These are phyloP conservation scores for Spheniscus mendiculus DNA, from an alignment of 2,113 vertebrate species.

Conservation along the genomic window DNA sequence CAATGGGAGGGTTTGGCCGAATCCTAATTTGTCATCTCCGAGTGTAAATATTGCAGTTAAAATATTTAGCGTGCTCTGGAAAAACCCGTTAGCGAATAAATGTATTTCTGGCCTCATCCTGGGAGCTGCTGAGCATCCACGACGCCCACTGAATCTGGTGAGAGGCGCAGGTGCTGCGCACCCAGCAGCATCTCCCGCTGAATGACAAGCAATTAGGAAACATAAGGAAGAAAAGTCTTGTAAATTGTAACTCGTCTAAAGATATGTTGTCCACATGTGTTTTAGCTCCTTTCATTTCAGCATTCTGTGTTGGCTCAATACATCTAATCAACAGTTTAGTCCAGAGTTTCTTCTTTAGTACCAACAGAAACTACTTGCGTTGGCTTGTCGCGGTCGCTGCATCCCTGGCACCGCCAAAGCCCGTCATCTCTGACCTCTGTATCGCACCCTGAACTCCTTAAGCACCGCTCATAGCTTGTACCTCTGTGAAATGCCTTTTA, in stretches of 20 bases:
- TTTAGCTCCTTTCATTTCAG: background rate
- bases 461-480: background rate
- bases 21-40: background rate
- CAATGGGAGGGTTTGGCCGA: background rate
- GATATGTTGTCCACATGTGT: background rate
- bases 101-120: background rate
- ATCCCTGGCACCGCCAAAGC: background rate
- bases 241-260: background rate
- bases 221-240: background rate
- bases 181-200: background rate
- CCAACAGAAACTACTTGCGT: fast-evolving
- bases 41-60: background rate
- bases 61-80: background rate
- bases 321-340: background rate
- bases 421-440: background rate
- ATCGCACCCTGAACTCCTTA: background rate
- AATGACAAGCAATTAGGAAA: background rate
- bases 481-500: background rate
- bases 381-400: background rate
- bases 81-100: background rate
- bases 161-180: background rate
- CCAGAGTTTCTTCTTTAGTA: background rate
- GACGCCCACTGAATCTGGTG: background rate
- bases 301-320: background rate
- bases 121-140: background rate